These are phyloP conservation scores for Cairina moschata DNA, from an alignment of 2,113 vertebrate species.

Conservation along the genomic window DNA sequence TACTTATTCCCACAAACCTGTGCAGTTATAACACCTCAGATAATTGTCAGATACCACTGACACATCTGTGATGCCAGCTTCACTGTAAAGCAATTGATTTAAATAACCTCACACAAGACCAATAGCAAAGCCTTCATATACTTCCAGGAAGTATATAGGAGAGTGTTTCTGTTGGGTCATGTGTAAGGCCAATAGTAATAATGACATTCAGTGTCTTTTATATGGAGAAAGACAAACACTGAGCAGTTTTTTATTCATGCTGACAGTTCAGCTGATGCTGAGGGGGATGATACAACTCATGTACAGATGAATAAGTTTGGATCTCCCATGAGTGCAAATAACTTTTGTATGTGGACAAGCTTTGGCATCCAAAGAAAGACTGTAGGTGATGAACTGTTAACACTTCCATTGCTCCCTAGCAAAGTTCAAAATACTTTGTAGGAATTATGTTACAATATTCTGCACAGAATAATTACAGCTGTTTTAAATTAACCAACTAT, in stretches of 20 bases:
- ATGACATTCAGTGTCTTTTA: background rate
- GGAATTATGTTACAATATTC: rapidly evolving
- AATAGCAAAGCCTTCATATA: background rate
- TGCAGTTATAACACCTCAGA: background rate
- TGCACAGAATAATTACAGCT: background rate
- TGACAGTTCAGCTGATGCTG: background rate
- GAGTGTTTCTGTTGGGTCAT: background rate
- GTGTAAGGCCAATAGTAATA: background rate
- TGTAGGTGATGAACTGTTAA: rapidly evolving
- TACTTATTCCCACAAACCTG: background rate
- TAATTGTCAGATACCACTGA: background rate
- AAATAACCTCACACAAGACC: background rate
- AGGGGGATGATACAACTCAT: background rate
- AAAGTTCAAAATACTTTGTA: background rate
- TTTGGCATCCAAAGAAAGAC: background rate
- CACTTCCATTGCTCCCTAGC: background rate
- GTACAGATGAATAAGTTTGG: rapidly evolving
- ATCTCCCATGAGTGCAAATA: background rate
- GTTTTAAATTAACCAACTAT: background rate
- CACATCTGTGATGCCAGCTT: background rate
- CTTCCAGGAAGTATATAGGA: background rate
- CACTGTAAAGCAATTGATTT: background rate
- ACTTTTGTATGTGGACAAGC: background rate
- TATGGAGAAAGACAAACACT: background rate
- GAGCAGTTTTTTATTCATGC: background rate